Conservation (phyloP, 2,797 vertebrate species). For the Loris lydekkerianus region DNA sequence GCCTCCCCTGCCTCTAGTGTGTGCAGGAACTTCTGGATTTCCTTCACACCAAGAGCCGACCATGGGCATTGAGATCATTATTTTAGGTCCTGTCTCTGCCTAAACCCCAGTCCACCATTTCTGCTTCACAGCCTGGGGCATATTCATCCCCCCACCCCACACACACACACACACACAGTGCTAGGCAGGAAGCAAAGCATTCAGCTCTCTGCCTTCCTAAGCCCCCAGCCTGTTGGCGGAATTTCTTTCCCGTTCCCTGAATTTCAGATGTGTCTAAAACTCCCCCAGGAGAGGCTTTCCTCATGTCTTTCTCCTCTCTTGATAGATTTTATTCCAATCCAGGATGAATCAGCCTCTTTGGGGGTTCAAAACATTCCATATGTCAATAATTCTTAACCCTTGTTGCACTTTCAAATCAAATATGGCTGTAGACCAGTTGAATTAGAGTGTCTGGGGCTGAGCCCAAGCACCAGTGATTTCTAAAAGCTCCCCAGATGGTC, state of each 20-base stretch:
- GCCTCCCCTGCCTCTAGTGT: background rate
- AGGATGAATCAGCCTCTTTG: background rate
- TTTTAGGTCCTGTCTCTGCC: background rate
- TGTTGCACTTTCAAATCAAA: background rate
- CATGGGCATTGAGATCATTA: fast-evolving
- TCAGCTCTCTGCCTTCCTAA: background rate
- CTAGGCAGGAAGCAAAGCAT: background rate
- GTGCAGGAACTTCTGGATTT: background rate
- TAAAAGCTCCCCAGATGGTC: no score
- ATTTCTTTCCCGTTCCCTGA: background rate
- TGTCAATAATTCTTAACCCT: background rate
- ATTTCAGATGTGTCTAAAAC: background rate
- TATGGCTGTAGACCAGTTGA: background rate
- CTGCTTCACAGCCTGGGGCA: background rate
- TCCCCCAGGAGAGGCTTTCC: background rate
- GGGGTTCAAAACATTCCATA: background rate
- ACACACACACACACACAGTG: background rate
- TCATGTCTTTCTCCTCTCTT: background rate
- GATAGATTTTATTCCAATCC: background rate
- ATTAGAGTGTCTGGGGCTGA: background rate
- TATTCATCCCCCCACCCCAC: no score
- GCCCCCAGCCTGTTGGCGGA: background rate
- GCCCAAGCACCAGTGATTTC: background rate
- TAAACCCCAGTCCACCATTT: background rate
- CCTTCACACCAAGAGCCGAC: background rate